Base-by-base conservation (phyloP, 2,113 vertebrate genomes). In the Hippopotamus amphibius region DNA sequence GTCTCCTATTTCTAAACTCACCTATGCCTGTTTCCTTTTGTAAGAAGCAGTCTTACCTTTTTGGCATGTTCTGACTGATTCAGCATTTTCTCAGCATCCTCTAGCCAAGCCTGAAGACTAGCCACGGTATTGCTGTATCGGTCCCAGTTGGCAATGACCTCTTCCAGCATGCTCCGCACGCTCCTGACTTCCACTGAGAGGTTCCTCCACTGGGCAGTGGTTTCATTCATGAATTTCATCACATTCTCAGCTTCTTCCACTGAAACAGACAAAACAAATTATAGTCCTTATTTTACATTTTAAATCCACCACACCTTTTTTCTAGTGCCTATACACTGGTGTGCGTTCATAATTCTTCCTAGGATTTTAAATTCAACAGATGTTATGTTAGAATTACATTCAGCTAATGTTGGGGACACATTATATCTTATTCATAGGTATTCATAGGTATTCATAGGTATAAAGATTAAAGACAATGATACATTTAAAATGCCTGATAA, bases 81-180 rank as follows among this genome's bases (percentile, higher is more conserved):
- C 41, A 99, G 97, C 98, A 99, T 99, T 92, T 99, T 99, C 93
- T 99, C 99, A 7, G 99, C 99, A 91, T 99, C 99, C 96, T 99
- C 99, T 28, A 99, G 98, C 99, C 99, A 99, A 93, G 99, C 99
- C 95, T 99, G 99, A 48, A 99, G 98, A 91, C 98, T 98, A 71
- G 99, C 99, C 96, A 99, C 99, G 0, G 99, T 99, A 95, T 98
- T 98, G 95, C 97, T 98, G 3, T 99, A 99, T 84, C 99, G 99
- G 95, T 99, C 99, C 99, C 99, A 99, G 97, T 99, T 99, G 65
- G 99, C 98, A 63, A 99, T 98, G 50, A 99, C 99, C 97, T 99
- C 99, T 96, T 99, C 99, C 96, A 99, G 98, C 99, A 99, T 99
- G 98, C 99, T 99, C 95, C 99, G 98, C 76, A 99, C 99, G 4